phyloP scores from a whole-genome alignment of 2,888 invertebrate genomes.

The Chloroclystis v-ata region DNA sequence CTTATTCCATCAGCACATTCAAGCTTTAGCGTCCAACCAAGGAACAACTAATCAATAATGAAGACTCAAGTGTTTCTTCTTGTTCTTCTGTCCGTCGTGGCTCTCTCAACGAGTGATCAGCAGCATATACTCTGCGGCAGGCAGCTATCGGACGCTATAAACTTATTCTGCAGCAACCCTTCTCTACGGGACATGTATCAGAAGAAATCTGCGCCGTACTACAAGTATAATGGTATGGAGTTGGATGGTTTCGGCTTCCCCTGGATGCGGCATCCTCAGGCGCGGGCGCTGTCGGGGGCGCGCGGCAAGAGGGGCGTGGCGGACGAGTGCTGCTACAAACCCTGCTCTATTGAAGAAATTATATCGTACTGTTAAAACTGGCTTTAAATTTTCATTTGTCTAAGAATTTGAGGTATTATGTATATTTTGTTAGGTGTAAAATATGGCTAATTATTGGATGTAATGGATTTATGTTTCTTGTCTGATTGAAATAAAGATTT shows the following conservation, averaged over 20 bases:
- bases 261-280: constrained; percentile 12
- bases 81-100: constrained; percentile 3
- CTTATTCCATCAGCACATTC: constrained; percentile 11
- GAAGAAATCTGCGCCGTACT: constrained; percentile 14
- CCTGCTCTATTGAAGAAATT: constrained; percentile 19
- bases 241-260: constrained; percentile 12
- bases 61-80: constrained; percentile 15
- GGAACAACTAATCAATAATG: constrained; percentile 14
- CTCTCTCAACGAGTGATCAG: constrained; percentile 6
- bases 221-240: constrained; percentile 15
- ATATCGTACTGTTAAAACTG: constrained; percentile 18
- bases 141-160: constrained; percentile 15
- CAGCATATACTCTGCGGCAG: constrained; percentile 19
- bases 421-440: no score
- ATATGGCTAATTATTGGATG: no score
- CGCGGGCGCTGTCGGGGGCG: constrained; percentile 10
- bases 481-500: no score
- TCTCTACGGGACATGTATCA: constrained; percentile 3
- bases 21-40: constrained; percentile 3
- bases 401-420: no score
- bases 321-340: no score
- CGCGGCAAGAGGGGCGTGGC: constrained; percentile 22
- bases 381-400: no score
- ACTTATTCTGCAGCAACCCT: constrained; percentile 13
- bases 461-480: no score